A percentile compares a stretch with the other conserved stretches of the same genome.
phyloP scores from a whole-genome alignment of 2,797 vertebrate genomes.

The Pogoniulus pusillus region DNA sequence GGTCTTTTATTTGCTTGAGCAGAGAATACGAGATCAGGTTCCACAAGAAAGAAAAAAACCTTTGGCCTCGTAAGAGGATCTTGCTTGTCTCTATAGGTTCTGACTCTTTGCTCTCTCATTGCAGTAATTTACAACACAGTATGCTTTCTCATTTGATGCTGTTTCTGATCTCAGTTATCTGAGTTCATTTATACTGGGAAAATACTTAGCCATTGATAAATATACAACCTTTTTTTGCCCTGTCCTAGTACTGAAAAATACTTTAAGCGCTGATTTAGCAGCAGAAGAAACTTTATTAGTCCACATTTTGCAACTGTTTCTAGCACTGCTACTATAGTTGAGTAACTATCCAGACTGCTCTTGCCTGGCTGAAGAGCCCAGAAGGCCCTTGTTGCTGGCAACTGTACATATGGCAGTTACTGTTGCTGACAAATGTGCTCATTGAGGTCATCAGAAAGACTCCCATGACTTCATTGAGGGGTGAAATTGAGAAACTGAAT shows the following conservation, averaged over 20 bases:
- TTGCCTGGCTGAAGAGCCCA: neutral
- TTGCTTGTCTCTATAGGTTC: neutral
- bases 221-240: neutral
- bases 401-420: neutral
- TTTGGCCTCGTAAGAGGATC: neutral
- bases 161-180: neutral
- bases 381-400: neutral
- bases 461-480: neutral
- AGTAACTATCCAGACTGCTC: neutral
- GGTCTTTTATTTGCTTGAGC: neutral
- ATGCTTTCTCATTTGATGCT: neutral
- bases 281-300: neutral
- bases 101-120: neutral
- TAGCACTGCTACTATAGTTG: neutral
- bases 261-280: neutral
- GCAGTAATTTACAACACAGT: neutral
- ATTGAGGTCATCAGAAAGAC: neutral
- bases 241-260: neutral
- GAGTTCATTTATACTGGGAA: neutral
- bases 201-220: neutral
- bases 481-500: neutral
- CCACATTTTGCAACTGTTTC: neutral
- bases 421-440: neutral
- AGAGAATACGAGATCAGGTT: neutral
- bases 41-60: neutral